Evolutionary conservation across 2,797 vertebrate species (phyloP).

Genomic region (Petrocephalus sullivani): DNA sequence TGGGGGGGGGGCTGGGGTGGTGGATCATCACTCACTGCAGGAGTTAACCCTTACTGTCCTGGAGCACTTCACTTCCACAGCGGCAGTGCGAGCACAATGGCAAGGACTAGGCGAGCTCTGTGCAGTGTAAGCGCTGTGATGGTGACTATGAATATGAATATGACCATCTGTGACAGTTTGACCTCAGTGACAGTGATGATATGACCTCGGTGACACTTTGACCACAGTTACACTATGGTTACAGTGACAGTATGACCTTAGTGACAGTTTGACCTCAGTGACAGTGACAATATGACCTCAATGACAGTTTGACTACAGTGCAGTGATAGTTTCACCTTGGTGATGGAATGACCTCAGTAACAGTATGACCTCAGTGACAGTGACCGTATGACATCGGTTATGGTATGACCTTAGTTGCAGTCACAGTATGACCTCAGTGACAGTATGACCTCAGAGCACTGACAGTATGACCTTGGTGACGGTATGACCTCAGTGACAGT

Average conservation of each 20-base stretch:
- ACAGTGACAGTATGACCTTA: background rate
- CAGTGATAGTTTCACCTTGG: background rate
- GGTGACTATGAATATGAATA: background rate
- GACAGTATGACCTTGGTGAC: background rate
- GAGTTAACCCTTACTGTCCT: slow-evolving; percentile 2
- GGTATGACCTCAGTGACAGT: background rate
- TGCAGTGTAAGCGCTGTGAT: background rate
- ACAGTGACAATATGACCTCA: background rate
- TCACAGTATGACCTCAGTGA: background rate
- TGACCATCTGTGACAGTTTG: background rate
- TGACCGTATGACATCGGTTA: background rate
- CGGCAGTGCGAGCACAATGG: background rate
- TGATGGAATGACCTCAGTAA: background rate
- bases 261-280: background rate
- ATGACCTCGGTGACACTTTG: background rate
- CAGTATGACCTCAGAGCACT: background rate
- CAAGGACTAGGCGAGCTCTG: background rate
- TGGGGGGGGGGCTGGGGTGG: background rate
- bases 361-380: background rate
- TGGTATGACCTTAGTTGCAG: background rate
- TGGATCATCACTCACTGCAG: background rate
- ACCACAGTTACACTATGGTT: background rate
- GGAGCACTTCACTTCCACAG: background rate
- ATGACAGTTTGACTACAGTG: too few relatives aligned
- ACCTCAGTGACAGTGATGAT: background rate